Percentiles rank a stretch among this genome's conserved stretches.
Evolutionary conservation across 1,140 invertebrate genomes (phyloP).

Genomic region (Helicoverpa armigera): DNA sequence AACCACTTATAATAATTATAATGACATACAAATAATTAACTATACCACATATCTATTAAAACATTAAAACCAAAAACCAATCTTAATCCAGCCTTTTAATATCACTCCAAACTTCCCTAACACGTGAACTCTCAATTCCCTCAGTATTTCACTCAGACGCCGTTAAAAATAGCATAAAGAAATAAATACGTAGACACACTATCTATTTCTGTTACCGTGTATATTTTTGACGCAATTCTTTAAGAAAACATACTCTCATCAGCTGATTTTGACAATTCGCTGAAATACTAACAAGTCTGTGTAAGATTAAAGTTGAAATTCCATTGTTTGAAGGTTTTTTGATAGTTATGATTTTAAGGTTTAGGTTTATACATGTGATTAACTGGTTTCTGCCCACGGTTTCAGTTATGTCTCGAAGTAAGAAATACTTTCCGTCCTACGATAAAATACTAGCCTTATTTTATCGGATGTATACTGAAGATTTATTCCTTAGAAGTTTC

Average conservation of each 20-base stretch:
- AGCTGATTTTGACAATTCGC: conserved; percentile 53
- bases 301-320: conserved; percentile 12
- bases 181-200: conserved; percentile 34
- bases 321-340: neutral
- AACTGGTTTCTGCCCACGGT: too few relatives aligned
- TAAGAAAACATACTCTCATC: conserved; percentile 43
- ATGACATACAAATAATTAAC: neutral
- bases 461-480: too few relatives aligned
- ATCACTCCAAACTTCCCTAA: conserved; percentile 7
- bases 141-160: conserved; percentile 24
- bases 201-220: conserved; percentile 45
- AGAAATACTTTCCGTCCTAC: too few relatives aligned
- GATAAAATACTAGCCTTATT: too few relatives aligned
- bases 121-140: conserved; percentile 28
- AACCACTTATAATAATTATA: neutral
- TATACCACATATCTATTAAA: neutral
- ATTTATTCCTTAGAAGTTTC: too few relatives aligned
- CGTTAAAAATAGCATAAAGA: conserved; percentile 29
- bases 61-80: neutral
- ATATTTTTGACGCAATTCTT: conserved; percentile 49
- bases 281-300: conserved; percentile 42
- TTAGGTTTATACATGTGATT: too few relatives aligned
- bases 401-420: too few relatives aligned
- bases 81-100: neutral
- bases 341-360: too few relatives aligned